Evolutionary conservation across 1,140 invertebrate genomes (phyloP).

Genomic region (Cotesia vestalis): DNA sequence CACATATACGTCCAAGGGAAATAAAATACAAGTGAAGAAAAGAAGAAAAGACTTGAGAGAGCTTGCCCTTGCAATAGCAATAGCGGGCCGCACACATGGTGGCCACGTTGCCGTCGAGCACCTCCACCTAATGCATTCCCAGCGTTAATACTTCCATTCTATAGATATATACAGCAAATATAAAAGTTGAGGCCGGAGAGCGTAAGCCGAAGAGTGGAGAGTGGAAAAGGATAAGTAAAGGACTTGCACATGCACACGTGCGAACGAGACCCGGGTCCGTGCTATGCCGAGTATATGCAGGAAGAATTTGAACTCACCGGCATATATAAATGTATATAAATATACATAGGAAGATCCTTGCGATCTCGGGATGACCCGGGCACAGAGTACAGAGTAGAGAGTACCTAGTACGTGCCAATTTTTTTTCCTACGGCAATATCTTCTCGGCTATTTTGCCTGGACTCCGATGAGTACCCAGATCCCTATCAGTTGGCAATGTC

Average conservation of each 20-base stretch:
- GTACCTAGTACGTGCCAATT: slow-evolving; percentile 11
- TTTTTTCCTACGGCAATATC: not conserved
- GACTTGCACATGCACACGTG: not conserved
- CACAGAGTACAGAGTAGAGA: too few species aligned
- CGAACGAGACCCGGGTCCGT: not conserved
- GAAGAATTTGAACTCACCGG: not conserved
- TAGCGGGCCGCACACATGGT: slow-evolving; percentile 28
- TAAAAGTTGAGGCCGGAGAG: too few species aligned
- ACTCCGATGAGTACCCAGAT: too few species aligned
- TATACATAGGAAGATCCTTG: not conserved
- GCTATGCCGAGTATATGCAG: too few species aligned
- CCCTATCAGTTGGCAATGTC: too few species aligned
- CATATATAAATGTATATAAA: not conserved
- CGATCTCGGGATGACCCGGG: slow-evolving; percentile 1
- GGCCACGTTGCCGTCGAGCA: slow-evolving; percentile 29
- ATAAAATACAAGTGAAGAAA: not conserved
- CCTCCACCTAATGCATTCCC: slow-evolving; percentile 20
- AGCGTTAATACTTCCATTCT: slow-evolving; percentile 2
- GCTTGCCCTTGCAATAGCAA: not conserved
- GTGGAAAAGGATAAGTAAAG: not conserved
- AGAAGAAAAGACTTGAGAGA: slow-evolving; percentile 10
- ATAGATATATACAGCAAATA: too few species aligned
- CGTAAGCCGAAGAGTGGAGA: slow-evolving; percentile 1
- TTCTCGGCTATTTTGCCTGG: not conserved
- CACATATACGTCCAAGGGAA: not conserved